phyloP scores from a whole-genome alignment of 2,797 vertebrate genomes.

The Enoplosus armatus region DNA sequence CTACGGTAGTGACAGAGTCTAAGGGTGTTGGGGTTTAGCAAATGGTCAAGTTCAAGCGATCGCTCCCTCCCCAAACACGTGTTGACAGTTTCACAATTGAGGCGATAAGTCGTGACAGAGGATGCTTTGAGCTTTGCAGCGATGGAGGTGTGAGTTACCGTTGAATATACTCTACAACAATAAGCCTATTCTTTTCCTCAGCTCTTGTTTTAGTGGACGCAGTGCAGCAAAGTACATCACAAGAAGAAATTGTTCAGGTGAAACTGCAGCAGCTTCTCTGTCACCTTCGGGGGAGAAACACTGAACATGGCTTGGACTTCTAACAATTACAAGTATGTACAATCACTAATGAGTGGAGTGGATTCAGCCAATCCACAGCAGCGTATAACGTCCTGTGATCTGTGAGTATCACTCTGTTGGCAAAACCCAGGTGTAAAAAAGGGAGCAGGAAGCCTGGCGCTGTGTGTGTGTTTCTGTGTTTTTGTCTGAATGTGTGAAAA shows the following conservation, averaged over 20 bases:
- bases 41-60: slow-evolving; percentile 7
- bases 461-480: slow-evolving; percentile 35
- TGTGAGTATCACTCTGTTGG: background rate
- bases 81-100: slow-evolving; percentile 24
- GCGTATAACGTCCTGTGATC: slow-evolving; percentile 2
- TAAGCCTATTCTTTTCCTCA: slow-evolving; percentile 27
- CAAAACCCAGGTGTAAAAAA: background rate
- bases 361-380: slow-evolving; percentile 45
- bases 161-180: slow-evolving; percentile 35
- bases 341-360: slow-evolving; percentile 55
- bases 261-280: slow-evolving; percentile 38
- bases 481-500: slow-evolving; percentile 63
- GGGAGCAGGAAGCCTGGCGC: slow-evolving; percentile 3
- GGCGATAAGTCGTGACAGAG: slow-evolving; percentile 27
- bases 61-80: background rate
- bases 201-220: slow-evolving; percentile 28
- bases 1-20: too few relatives aligned
- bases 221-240: slow-evolving; percentile 16
- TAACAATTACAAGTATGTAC: slow-evolving; percentile 55
- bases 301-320: slow-evolving; percentile 39
- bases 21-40: background rate
- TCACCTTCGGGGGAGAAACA: slow-evolving; percentile 31
- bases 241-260: slow-evolving; percentile 1
- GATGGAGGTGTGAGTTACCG: slow-evolving; percentile 2
- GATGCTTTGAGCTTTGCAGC: slow-evolving; percentile 4